Base-by-base conservation (phyloP, 2,888 invertebrate species). In the Epirrhoe alternata region DNA sequence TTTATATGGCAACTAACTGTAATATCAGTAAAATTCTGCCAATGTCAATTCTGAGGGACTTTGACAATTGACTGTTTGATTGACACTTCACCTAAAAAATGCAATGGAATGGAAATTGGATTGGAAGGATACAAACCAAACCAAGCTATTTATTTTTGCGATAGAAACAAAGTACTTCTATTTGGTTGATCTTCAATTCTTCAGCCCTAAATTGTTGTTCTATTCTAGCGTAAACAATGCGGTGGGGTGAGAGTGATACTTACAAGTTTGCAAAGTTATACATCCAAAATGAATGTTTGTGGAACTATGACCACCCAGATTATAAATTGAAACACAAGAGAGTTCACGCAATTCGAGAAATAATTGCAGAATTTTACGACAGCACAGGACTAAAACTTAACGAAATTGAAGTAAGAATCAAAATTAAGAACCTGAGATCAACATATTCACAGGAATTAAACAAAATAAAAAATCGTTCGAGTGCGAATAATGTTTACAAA, bases 221-320 rank as follows among this genome's bases (percentile, higher is more conserved):
- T 53, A 49, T 30, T n/a, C n/a, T n/a, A n/a, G 42, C 31, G 42
- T 12, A 47, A 82, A 74, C 38, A 70, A 89, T 88, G 89, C 82
- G 86, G 78, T 93, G 92, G 91, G 84, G 86, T 60, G 93, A 94
- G 74, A 82, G 82, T 6, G 86, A 88, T 70, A 94, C 94, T 3
- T 83, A 82, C 55, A 81, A 86, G 68, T 93, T 94, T 70, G 92
- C 94, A 0, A 89, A 89, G 83, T 74, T 90, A 64, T 94, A 93
- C 76, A 73, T 90, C 62, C 83, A 81, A 47, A 81, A 91, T 56
- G 87, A 90, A 74, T 83, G 83, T 61, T 76, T 94, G 47, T 94
- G 93, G 93, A 89, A 94, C 72, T 75, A 82, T 1, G 80, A 83
- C 61, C 84, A 88, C 62, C 74, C 81, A 16, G 77, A 80, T n/a